These are phyloP conservation scores for Mola mola DNA, from an alignment of 2,113 vertebrate genomes.

Conservation along the genomic window DNA sequence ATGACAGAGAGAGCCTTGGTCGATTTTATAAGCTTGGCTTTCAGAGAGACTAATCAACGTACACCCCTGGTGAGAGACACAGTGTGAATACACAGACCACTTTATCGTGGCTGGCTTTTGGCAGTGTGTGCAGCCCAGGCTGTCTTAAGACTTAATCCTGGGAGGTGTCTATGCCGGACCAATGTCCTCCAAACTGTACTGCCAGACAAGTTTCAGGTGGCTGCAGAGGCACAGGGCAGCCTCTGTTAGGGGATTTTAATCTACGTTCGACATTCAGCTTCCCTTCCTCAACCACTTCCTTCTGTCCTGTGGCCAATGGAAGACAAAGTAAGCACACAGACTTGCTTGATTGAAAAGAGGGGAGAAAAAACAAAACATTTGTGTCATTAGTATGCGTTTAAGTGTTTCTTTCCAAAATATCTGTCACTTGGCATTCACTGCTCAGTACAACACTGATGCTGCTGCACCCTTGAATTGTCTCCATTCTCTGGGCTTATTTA, in stretches of 20 bases:
- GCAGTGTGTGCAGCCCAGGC: constrained; percentile 11
- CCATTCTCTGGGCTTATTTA: constrained; percentile 6
- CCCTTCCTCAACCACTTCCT: constrained; percentile 15
- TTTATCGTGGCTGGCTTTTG: constrained; percentile 38
- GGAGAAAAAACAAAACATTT: constrained; percentile 10
- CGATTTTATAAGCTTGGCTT: constrained; percentile 44
- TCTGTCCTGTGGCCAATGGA: constrained; percentile 13
- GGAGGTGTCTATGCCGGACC: constrained; percentile 34
- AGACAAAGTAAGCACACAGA: constrained; percentile 3
- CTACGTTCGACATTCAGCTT: constrained; percentile 37
- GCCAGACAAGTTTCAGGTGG: constrained; percentile 39
- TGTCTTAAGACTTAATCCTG: constrained; percentile 33
- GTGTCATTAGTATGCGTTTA: constrained; percentile 14
- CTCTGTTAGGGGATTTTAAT: constrained; percentile 42
- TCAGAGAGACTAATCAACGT: constrained; percentile 55
- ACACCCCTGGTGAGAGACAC: constrained; percentile 40
- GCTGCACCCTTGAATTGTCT: background rate
- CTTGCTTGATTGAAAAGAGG: constrained; percentile 13
- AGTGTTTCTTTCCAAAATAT: constrained; percentile 22
- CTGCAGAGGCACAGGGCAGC: constrained; percentile 9
- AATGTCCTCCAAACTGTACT: constrained; percentile 35
- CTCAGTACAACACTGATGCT: background rate
- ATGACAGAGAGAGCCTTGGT: constrained; percentile 36
- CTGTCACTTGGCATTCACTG: constrained; percentile 14
- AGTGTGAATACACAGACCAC: constrained; percentile 31